These are phyloP conservation scores for Ascaphus truei DNA, from an alignment of 2,113 vertebrate species.

Conservation along the genomic window DNA sequence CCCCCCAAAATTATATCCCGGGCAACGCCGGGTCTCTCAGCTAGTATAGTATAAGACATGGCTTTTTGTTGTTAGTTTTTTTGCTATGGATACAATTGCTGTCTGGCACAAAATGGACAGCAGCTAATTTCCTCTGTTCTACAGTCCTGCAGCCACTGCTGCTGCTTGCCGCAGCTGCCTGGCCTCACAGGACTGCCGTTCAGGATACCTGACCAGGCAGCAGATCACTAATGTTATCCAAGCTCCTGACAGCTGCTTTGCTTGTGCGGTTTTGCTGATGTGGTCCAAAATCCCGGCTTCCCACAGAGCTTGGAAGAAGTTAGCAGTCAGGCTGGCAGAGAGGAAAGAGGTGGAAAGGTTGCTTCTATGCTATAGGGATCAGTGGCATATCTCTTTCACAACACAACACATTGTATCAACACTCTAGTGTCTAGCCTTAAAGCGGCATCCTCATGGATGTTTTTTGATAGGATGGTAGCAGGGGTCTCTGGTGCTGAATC, in stretches of 20 bases:
- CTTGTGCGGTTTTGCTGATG: not conserved
- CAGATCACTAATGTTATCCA: conserved; percentile 13
- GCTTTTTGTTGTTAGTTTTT: not conserved
- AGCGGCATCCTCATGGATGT: no score
- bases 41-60: no score
- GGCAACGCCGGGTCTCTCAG: no score
- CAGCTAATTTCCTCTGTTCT: not conserved
- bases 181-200: conserved; percentile 13
- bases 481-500: no score
- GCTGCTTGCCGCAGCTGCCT: conserved; percentile 11
- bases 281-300: not conserved
- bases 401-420: not conserved
- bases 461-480: no score
- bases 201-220: conserved; percentile 11
- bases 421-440: no score
- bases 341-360: not conserved
- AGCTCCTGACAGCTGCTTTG: not conserved
- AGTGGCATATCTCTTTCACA: not conserved
- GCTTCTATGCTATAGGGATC: not conserved
- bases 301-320: not conserved
- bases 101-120: not conserved
- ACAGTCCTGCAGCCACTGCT: not conserved
- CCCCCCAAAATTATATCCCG: no score
- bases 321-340: not conserved
- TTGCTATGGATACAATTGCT: not conserved